A percentile compares a stretch with the other conserved stretches of the same genome.
Conservation (phyloP, 2,113 vertebrate genomes). For the Cynocephalus volans region DNA sequence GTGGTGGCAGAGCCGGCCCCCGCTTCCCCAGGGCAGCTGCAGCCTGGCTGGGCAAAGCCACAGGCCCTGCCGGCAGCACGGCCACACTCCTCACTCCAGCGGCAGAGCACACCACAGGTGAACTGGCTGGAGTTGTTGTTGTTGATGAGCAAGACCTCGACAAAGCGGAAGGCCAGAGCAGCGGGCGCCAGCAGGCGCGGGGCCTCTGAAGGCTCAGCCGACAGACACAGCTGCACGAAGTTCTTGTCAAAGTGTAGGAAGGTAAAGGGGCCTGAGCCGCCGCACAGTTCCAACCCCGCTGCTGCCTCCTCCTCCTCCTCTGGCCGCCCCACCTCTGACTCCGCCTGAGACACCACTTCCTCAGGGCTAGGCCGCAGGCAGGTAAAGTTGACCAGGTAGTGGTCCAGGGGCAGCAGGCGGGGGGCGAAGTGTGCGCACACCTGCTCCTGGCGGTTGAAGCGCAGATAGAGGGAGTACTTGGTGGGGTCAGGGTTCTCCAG, state of each 20-base stretch:
- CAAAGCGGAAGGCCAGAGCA: conserved; percentile 95
- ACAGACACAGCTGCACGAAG: conserved; percentile 97
- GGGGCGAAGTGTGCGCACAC: conserved; percentile 96
- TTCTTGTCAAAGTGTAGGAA: conserved; percentile 99
- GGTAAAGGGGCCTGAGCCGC: conserved; percentile 91
- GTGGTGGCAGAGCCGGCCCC: conserved; percentile 84
- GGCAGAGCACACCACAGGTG: conserved; percentile 97
- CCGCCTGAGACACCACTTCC: conserved; percentile 88
- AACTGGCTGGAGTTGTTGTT: conserved; percentile 99
- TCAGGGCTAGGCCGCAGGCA: conserved; percentile 90
- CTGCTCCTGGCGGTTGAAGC: conserved; percentile 95
- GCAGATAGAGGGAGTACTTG: conserved; percentile 99
- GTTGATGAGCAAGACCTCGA: conserved; percentile 98
- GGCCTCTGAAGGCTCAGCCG: conserved; percentile 88
- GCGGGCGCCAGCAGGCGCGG: conserved; percentile 90
- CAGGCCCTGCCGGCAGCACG: conserved; percentile 90
- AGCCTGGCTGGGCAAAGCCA: conserved; percentile 96
- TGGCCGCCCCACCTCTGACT: conserved; percentile 86
- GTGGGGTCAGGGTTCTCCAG: conserved; percentile 99
- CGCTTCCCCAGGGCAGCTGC: conserved; percentile 93
- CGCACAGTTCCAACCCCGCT: conserved; percentile 94
- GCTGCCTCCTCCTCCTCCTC: conserved; percentile 91
- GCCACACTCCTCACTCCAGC: conserved; percentile 98
- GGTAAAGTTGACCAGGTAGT: conserved; percentile 97
- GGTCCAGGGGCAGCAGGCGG: conserved; percentile 97